Evolutionary conservation across 2,797 vertebrate genomes (phyloP), one percentile per base, ranked within the genome.

Genomic region (Capromys pilorides): DNA sequence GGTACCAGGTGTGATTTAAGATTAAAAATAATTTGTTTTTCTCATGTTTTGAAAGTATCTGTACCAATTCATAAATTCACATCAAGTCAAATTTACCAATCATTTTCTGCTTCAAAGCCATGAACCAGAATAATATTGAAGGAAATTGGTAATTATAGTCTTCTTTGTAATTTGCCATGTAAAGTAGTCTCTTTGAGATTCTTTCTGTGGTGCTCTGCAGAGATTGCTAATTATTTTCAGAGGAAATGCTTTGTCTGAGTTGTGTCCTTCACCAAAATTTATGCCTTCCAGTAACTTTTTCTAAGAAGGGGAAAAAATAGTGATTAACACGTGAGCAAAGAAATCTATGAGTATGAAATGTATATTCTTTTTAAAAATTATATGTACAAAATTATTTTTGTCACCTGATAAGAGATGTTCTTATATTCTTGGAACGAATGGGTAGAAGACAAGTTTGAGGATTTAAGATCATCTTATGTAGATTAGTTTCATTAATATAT

Each of bases 181-280:
- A 96, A 97, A 96, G 61, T 97, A 94, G 82, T 96, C 91, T 94
- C 88, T 75, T 93, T 96, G 93, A 97, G 96, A 97, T 97, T 94
- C 80, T 19, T 49, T 97, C 95, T 96, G 14, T 95, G 71, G 61
- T 94, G 90, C 16, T 49, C 71, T 97, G 85, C 51, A 81, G 95
- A 88, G 64, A 71, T 84, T 97, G 64, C 80, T 97, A 94, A 95
- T 97, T 97, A 75, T 97, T 97, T 97, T 96, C 87, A 95, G 80
- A 95, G n/a, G 82, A 28, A 97, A 94, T 94, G 33, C 28, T 95
- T 86, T 96, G 80, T 45, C 85, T 96, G 79, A 96, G 69, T 95
- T 97, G 67, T 26, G 1, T 81, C 95, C 86, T 96, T 97, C 97
- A 95, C 97, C 54, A 97, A 97, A 98, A 95, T 95, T 18, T 91